These are phyloP conservation scores for Microcebus ravelobensis DNA, from an alignment of 2,113 vertebrate genomes.

Conservation along the genomic window DNA sequence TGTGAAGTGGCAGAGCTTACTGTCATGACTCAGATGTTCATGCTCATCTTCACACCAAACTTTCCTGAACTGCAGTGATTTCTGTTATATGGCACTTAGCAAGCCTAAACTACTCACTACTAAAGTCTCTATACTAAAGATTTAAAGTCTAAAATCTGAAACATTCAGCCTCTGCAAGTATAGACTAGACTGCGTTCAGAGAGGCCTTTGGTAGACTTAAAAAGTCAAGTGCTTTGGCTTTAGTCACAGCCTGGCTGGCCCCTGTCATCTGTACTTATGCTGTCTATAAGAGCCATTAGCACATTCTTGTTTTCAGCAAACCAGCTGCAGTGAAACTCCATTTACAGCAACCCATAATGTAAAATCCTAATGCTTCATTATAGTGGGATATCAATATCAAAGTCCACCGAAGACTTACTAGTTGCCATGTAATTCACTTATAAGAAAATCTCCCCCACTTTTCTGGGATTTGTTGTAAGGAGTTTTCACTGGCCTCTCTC, in stretches of 20 bases:
- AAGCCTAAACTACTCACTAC: background rate
- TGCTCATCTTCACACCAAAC: background rate
- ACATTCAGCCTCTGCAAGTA: slow-evolving; percentile 64
- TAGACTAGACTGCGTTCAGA: slow-evolving; percentile 57
- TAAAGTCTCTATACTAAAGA: background rate
- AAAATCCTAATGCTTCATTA: background rate
- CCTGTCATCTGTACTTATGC: slow-evolving; percentile 10
- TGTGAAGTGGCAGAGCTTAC: slow-evolving; percentile 26
- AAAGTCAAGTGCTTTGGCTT: slow-evolving; percentile 70
- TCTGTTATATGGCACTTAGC: background rate
- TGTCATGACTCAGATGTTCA: slow-evolving; percentile 65
- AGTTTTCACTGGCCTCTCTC: slow-evolving; percentile 57
- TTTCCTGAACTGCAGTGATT: background rate
- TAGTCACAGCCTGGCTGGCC: slow-evolving; percentile 71
- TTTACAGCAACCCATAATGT: background rate
- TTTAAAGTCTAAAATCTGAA: slow-evolving; percentile 37
- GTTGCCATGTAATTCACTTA: background rate
- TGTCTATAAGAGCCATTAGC: slow-evolving; percentile 71
- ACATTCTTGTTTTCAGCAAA: slow-evolving; percentile 71
- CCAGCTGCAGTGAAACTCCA: slow-evolving; percentile 44
- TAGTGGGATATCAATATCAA: fast-evolving
- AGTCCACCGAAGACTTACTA: background rate
- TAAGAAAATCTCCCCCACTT: background rate
- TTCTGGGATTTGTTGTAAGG: slow-evolving; percentile 36
- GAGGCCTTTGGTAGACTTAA: slow-evolving; percentile 55